Evolutionary conservation across 2,888 invertebrate species (phyloP), one percentile per base, ranked within the genome.

Genomic region (Busseola fusca): DNA sequence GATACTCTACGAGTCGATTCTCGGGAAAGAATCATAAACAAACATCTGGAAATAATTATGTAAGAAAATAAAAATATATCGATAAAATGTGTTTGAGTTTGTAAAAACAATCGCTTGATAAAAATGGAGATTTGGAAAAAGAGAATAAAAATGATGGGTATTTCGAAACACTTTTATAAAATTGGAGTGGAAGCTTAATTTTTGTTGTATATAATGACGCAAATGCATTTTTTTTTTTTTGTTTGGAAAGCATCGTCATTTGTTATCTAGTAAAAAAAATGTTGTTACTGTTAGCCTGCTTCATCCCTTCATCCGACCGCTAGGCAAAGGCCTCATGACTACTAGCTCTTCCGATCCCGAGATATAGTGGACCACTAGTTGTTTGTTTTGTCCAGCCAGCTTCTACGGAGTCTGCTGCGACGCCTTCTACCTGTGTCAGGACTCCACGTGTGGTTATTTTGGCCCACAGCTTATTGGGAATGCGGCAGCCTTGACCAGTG

Each of bases 1-100:
- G 27, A 64, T 64, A 58, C 30, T 63, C 42, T 52, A 60, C 10
- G 34, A 69, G 14, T 48, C 7, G 64, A 58, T 74, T 78, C 64
- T 65, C 25, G 21, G 16, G 7, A 68, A 62, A 62, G 37, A 69
- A 58, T 64, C 27, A 25, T 62, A 54, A 57, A 56, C 50, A 79
- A 64, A 74, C 56, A 66, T 66, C 48, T 50, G n/a, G 12, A 50
- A 64, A 67, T 52, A 7, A 34, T 34, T 34, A 57, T 65, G n/a
- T n/a, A n/a, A n/a, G n/a, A n/a, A n/a, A n/a, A n/a, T 14, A 62
- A 42, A 57, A 58, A 45, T 59, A 75, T 27, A 59, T 65, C 37
- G 30, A 30, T 68, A 45, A 12, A 66, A 66, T 30, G 18, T 68
- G 42, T 66, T 57, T 62, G 34, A 54, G 34, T 64, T 42, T 54